Evolutionary conservation across 2,113 vertebrate species (phyloP).

Genomic region (Butorides virescens): DNA sequence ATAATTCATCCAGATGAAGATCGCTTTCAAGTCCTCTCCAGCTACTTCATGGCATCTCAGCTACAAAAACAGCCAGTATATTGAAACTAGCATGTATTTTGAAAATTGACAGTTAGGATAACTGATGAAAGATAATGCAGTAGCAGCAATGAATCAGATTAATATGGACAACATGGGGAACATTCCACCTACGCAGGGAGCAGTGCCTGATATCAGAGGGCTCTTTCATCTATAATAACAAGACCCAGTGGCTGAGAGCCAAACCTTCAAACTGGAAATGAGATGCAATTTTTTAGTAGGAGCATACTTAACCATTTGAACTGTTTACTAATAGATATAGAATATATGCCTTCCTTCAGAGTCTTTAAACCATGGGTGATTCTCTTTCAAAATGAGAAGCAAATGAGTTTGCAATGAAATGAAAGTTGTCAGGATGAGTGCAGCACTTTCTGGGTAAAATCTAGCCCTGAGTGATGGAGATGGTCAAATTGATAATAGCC

Average conservation of each 20-base stretch:
- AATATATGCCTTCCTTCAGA: not conserved
- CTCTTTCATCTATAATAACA: constrained; percentile 41
- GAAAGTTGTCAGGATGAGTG: not conserved
- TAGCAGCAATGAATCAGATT: constrained; percentile 23
- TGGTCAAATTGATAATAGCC: not conserved
- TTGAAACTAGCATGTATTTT: not conserved
- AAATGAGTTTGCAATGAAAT: not conserved
- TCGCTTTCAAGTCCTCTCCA: constrained; percentile 17
- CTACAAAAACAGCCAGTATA: not conserved
- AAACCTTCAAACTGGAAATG: constrained; percentile 19
- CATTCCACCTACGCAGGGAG: constrained; percentile 28
- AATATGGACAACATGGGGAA: constrained; percentile 14
- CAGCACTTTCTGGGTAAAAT: not conserved
- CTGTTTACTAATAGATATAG: not conserved
- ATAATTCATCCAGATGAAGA: not conserved
- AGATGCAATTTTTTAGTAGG: not conserved
- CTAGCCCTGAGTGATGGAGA: not conserved
- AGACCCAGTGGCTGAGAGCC: not conserved
- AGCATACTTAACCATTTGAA: not conserved
- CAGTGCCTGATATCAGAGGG: constrained; percentile 1
- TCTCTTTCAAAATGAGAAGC: not conserved
- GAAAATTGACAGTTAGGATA: constrained; percentile 31
- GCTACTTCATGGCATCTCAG: not conserved
- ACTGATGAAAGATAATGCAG: constrained; percentile 25
- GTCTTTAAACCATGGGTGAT: not conserved